Evolutionary conservation across 2,113 vertebrate genomes (phyloP), one percentile per base, ranked within the genome.

Genomic region (Hyla sarda): DNA sequence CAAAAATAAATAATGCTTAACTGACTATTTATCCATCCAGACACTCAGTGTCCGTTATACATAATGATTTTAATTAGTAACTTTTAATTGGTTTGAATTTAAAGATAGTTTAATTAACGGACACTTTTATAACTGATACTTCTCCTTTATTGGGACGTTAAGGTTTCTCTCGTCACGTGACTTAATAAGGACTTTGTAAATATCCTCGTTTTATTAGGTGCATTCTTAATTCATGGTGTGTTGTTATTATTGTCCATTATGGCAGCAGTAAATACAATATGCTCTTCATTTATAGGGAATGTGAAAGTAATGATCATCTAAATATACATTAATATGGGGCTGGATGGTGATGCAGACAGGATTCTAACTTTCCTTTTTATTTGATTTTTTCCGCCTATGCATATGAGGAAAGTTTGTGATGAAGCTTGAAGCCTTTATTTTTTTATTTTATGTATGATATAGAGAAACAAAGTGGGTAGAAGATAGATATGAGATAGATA

Each of bases 281-380:
- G 41, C 17, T 72, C 69, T 23, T 73, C 41, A 47, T 62, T 62
- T 28, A 25, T 1, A 32, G 23, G 56, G 28, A 34, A 37, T 37
- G 52, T 56, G 30, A 30, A 56, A 34, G 19, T 79, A 58, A 58
- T n/a, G 73, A 37, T 34, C 21, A 79, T 58, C 17, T 37, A 79
- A 37, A 79, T 58, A 56, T 58, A 58, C 77, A 80, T 80, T 80
- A 80, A 80, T 80, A 54, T 80, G 9, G 58, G 8, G 30, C 10
- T 56, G 54, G 21, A 25, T 41, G 23, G 41, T 14, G 37, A 54
- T 34, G 50, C 10, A n/a, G 32, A 5, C 30, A 79, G 8, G 23
- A 73, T 19, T 45, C 11, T 21, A 7, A 6, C 1, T 23, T n/a
- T 17, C 2, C 28, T 5, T 13, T 65, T 28, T 28, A 1, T 58